These are phyloP conservation scores for Alexandromys fortis DNA, from an alignment of 2,113 vertebrate genomes.

Conservation along the genomic window DNA sequence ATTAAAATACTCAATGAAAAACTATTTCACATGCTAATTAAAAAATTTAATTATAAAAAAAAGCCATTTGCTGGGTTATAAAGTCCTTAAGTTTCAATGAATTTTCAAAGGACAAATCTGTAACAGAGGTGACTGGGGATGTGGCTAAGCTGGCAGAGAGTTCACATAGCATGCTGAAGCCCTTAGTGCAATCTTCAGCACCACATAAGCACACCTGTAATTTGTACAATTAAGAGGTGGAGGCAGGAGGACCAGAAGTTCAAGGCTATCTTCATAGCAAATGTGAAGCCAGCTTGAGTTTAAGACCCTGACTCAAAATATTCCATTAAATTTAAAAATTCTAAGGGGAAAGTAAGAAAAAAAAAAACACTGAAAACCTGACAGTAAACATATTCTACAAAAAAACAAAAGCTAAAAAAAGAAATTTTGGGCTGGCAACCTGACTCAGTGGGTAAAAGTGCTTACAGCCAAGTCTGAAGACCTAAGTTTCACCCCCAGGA, in stretches of 20 bases:
- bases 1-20: neutral
- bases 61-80: neutral
- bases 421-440: neutral
- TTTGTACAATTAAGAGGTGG: neutral
- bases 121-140: neutral
- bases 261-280: neutral
- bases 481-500: neutral
- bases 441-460: neutral
- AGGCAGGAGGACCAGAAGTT: neutral
- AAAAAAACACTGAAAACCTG: neutral
- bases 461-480: neutral
- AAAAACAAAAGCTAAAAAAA: neutral
- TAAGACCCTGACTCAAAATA: neutral
- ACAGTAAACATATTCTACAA: neutral
- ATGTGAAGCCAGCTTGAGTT: neutral
- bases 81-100: neutral
- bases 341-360: neutral
- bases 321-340: neutral
- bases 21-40: neutral
- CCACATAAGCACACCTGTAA: neutral
- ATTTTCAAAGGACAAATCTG: slow-evolving; percentile 24
- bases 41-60: neutral
- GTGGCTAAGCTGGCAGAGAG: neutral
- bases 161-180: neutral
- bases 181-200: neutral